phyloP scores from a whole-genome alignment of 2,113 vertebrate genomes.

The Seriola dumerili region DNA sequence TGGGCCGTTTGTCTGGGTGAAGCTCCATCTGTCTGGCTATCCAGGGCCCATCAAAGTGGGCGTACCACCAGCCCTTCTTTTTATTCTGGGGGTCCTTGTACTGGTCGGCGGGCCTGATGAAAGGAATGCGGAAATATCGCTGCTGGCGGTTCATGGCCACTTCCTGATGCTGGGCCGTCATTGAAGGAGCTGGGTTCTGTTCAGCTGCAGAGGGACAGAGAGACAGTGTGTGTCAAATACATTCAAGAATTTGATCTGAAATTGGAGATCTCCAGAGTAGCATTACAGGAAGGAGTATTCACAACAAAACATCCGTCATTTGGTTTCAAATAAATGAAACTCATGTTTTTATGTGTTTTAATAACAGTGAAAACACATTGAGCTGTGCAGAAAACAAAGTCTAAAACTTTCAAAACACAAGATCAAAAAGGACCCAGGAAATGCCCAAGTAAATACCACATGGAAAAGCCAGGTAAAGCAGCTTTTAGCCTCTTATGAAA shows the following conservation, averaged over 20 bases:
- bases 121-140: slow-evolving; percentile 97
- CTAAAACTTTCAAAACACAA: slow-evolving; percentile 43
- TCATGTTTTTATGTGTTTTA: slow-evolving; percentile 12
- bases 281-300: background rate
- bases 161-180: slow-evolving; percentile 89
- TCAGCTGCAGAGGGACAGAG: slow-evolving; percentile 83
- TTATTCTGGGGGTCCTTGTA: slow-evolving; percentile 99
- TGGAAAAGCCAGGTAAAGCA: slow-evolving; percentile 40
- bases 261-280: background rate
- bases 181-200: slow-evolving; percentile 89
- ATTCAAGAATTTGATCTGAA: background rate
- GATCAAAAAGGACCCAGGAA: slow-evolving; percentile 39
- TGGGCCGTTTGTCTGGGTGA: slow-evolving; percentile 97
- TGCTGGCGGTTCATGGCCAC: slow-evolving; percentile 93
- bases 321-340: slow-evolving; percentile 1
- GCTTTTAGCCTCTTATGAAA: slow-evolving; percentile 60
- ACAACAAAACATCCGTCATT: slow-evolving; percentile 26
- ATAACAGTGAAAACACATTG: background rate
- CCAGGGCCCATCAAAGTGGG: slow-evolving; percentile 97
- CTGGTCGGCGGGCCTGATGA: slow-evolving; percentile 96
- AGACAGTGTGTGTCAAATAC: background rate
- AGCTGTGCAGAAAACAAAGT: slow-evolving; percentile 16
- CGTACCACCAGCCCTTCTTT: slow-evolving; percentile 99
- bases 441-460: slow-evolving; percentile 24
- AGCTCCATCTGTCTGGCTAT: slow-evolving; percentile 97